Conservation (phyloP, 2,113 vertebrate species). For the Passerina amoena region DNA sequence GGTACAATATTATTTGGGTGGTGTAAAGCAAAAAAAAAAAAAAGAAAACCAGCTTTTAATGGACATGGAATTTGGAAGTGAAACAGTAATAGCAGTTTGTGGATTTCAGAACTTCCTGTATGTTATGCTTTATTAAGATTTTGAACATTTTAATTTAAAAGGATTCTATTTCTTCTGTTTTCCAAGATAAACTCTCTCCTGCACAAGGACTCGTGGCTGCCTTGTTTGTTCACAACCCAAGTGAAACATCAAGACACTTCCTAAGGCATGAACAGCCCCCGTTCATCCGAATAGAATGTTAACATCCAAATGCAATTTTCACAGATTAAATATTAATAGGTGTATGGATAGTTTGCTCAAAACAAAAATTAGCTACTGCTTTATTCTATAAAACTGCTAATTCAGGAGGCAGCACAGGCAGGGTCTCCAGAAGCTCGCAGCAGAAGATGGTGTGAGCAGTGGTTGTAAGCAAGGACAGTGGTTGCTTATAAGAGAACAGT, state of each 20-base stretch:
- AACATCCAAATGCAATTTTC: neutral
- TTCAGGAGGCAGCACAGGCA: neutral
- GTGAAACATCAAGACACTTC: neutral
- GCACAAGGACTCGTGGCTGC: neutral
- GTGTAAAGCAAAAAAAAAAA: neutral
- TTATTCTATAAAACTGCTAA: neutral
- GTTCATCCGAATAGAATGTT: neutral
- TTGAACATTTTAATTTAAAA: neutral
- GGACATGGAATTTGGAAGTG: neutral
- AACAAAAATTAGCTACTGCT: neutral
- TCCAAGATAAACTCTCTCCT: neutral
- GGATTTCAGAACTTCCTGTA: neutral
- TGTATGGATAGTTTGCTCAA: neutral
- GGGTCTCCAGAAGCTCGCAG: neutral
- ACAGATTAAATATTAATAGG: constrained; percentile 6
- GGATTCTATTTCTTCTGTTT: neutral
- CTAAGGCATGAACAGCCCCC: neutral
- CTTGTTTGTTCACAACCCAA: neutral
- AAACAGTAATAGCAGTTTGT: neutral
- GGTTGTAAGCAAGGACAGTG: neutral
- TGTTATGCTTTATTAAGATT: neutral
- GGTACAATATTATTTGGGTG: neutral
- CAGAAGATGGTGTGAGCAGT: neutral
- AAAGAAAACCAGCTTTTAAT: neutral
- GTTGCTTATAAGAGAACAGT: neutral